Conservation (phyloP, 1,140 invertebrate species). For the Drosophila sulfurigaster region DNA sequence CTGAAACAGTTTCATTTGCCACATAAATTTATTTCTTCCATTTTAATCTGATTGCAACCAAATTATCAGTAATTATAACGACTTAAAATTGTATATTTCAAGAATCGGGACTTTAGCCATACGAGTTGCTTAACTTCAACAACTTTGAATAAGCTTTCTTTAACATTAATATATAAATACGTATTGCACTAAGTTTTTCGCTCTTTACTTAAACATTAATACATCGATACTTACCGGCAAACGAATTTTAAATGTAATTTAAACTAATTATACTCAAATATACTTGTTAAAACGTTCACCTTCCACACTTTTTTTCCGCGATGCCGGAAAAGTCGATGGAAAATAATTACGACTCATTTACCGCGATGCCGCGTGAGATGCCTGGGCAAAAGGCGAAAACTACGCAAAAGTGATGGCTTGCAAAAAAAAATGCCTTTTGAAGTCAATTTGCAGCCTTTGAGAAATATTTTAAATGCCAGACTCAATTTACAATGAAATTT, state of each 20-base stretch:
- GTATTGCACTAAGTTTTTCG: not conserved
- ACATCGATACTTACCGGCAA: not conserved
- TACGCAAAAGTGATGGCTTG: constrained; percentile 1
- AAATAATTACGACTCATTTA: constrained; percentile 17
- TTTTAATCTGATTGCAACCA: too few species aligned
- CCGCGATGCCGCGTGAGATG: constrained; percentile 1
- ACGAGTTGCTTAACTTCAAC: too few species aligned
- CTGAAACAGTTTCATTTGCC: too few species aligned
- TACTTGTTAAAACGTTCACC: not conserved
- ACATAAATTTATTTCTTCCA: too few species aligned
- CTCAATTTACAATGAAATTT: constrained; percentile 64
- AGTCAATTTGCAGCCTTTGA: constrained; percentile 60
- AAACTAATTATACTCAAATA: constrained; percentile 1
- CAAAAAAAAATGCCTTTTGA: constrained; percentile 51
- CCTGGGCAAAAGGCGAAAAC: not conserved
- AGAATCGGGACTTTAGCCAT: too few species aligned
- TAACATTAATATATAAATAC: too few species aligned
- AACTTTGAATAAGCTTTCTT: too few species aligned
- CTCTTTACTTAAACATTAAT: not conserved
- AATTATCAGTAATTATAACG: too few species aligned
- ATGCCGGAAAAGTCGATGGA: not conserved
- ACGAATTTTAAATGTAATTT: not conserved
- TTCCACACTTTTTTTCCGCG: not conserved
- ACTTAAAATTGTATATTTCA: too few species aligned
- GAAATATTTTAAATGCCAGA: constrained; percentile 68